Conservation (phyloP, 2,888 invertebrate genomes). For the Catocala fraxini region DNA sequence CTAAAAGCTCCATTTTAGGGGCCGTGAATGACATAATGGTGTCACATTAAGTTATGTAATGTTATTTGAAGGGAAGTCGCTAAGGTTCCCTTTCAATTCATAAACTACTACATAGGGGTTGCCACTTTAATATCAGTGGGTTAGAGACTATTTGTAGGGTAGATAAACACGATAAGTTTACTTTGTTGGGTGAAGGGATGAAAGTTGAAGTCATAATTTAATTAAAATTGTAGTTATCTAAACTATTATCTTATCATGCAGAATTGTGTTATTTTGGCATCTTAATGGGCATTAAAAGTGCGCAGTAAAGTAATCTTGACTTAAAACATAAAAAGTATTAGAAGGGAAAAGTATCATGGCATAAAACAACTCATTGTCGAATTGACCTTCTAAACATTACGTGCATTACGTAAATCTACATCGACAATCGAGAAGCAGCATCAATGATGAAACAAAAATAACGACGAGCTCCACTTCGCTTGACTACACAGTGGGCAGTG, state of each 20-base stretch:
- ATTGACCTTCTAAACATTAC: slow-evolving; percentile 22
- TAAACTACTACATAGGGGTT: neutral
- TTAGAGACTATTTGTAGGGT: neutral
- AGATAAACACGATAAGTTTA: neutral
- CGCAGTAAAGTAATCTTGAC: too few relatives aligned
- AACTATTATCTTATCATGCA: too few relatives aligned
- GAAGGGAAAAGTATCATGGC: slow-evolving; percentile 1
- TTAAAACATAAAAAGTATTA: neutral
- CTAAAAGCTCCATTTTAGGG: slow-evolving; percentile 2
- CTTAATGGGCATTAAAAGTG: too few relatives aligned
- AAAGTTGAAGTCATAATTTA: too few relatives aligned
- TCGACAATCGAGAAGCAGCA: slow-evolving; percentile 43
- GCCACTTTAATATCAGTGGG: neutral
- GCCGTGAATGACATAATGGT: slow-evolving; percentile 6
- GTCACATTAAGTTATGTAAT: slow-evolving; percentile 1
- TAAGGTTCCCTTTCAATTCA: neutral
- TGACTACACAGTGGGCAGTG: slow-evolving; percentile 59
- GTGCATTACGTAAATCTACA: slow-evolving; percentile 31
- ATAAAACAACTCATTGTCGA: neutral
- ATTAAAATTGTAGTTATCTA: too few relatives aligned
- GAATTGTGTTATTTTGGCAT: too few relatives aligned
- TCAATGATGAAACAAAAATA: slow-evolving; percentile 56
- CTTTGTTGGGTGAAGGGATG: too few relatives aligned
- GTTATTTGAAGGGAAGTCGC: neutral
- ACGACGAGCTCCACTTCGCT: slow-evolving; percentile 61